These are phyloP conservation scores for Echinometra lucunter DNA, from an alignment of 53 echinoderm and acorn worm genomes.

Conservation along the genomic window DNA sequence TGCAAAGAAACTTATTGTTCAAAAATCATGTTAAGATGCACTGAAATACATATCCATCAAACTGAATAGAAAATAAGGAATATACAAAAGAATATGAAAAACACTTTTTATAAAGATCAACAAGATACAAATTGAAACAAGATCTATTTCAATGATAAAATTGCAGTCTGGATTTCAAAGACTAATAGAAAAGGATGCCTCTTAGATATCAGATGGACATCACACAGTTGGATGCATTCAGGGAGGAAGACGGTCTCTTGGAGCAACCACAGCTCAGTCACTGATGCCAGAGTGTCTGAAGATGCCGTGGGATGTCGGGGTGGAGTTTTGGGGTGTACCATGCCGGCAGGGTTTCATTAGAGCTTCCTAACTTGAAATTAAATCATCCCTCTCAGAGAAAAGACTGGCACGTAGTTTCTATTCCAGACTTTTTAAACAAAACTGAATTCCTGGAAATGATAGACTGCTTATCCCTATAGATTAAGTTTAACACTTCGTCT, in stretches of 20 bases:
- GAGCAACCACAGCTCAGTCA: conserved; percentile 14
- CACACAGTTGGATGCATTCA: conserved; percentile 23
- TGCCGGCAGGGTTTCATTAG: conserved; percentile 16
- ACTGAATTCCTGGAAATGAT: not conserved
- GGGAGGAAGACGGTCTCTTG: not conserved
- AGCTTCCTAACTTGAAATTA: conserved; percentile 24
- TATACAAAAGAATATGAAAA: too few species aligned
- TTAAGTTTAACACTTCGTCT: not conserved
- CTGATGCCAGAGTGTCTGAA: conserved; percentile 23
- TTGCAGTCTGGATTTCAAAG: not conserved
- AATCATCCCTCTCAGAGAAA: conserved; percentile 13
- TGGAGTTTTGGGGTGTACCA: not conserved
- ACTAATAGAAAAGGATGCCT: not conserved
- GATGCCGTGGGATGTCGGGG: not conserved
- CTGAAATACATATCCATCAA: too few species aligned
- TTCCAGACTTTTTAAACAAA: not conserved
- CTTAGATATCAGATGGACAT: not conserved
- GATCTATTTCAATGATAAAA: not conserved
- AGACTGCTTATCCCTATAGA: not conserved
- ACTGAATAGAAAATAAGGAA: too few species aligned
- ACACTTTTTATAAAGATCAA: too few species aligned
- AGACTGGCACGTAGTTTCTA: not conserved
- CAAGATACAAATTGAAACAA: too few species aligned
- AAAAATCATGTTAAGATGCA: too few species aligned
- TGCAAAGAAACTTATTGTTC: too few species aligned